Base-by-base conservation (phyloP, 2,797 vertebrate genomes). In the Coregonus ussuriensis region DNA sequence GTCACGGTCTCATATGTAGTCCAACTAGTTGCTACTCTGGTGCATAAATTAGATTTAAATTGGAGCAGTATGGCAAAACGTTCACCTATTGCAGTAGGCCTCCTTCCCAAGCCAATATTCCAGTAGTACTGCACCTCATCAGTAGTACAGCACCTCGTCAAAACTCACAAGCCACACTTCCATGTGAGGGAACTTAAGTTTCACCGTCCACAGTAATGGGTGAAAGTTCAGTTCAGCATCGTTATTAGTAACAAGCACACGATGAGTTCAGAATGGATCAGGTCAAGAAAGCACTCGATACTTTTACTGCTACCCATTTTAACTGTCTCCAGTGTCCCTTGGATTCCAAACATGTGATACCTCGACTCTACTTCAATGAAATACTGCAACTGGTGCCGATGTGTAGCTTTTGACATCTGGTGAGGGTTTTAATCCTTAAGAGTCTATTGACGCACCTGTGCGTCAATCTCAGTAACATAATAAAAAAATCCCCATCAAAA, bases 321-420 rank as follows among this genome's bases (percentile, higher is more conserved):
- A 63, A 62, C 67, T 18, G 66, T 74, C 78, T 83, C 1, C 56
- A 21, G 56, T 2, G n/a, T 6, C 16, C 4, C 54, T n/a, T 56
- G 56, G 6, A 18, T 59, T n/a, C 56, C 56, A 31, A 21, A 66
- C 29, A 31, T 66, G 29, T 13, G 29, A 66, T 66, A 66, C 63
- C 21, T 25, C 9, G 21, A 15, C 7, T 29, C 18, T 25, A 29
- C 63, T 15, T 29, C 63, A 66, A 4, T 31, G 7, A 25, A 21
- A n/a, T 1, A 21, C 18, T 33, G 29, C 63, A 66, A 47, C 41
- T 47, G 41, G 41, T 29, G 63, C 14, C 21, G 13, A 25, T 11
- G n/a, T 25, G 29, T 25, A 66, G 29, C n/a, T 21, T 11, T 21
- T 13, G 25, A 11, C 62, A 65, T 21, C 6, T 9, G 11, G 9